phyloP scores from a whole-genome alignment of 1,140 invertebrate genomes.

The Saccostrea glomerata region DNA sequence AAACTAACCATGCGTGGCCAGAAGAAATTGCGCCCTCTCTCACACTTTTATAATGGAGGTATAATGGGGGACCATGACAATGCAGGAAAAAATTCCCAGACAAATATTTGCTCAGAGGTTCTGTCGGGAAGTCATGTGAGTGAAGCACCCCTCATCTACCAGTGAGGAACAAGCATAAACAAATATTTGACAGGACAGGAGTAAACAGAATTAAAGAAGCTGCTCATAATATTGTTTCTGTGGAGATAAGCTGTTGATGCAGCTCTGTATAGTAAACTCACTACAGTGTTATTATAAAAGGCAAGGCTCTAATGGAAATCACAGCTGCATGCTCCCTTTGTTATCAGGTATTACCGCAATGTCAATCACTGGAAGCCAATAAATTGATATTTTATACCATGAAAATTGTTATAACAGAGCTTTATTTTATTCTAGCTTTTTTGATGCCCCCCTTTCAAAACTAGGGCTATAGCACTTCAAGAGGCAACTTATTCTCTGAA shows the following conservation, averaged over 20 bases:
- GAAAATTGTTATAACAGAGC: too few relatives aligned
- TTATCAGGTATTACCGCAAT: too few relatives aligned
- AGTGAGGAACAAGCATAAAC: neutral
- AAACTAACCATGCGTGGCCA: constrained; percentile 1
- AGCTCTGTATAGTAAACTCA: neutral
- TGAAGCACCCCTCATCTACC: neutral
- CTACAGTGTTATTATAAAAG: too few relatives aligned
- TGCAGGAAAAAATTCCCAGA: constrained; percentile 3
- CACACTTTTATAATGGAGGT: neutral
- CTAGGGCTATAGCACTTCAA: too few relatives aligned
- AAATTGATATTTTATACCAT: too few relatives aligned
- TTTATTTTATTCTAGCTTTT: too few relatives aligned
- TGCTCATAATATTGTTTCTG: neutral
- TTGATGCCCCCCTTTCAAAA: too few relatives aligned
- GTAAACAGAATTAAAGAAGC: neutral
- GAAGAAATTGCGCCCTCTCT: neutral
- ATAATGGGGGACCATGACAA: neutral
- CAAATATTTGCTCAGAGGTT: constrained; percentile 1
- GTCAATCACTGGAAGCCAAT: too few relatives aligned
- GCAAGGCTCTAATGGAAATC: too few relatives aligned
- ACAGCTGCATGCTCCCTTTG: too few relatives aligned
- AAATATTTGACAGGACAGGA: neutral
- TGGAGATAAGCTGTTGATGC: neutral
- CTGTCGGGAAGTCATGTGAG: neutral
- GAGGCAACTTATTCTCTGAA: too few relatives aligned